These are phyloP conservation scores for Verasper variegatus DNA, from an alignment of 2,113 vertebrate species.

Conservation along the genomic window DNA sequence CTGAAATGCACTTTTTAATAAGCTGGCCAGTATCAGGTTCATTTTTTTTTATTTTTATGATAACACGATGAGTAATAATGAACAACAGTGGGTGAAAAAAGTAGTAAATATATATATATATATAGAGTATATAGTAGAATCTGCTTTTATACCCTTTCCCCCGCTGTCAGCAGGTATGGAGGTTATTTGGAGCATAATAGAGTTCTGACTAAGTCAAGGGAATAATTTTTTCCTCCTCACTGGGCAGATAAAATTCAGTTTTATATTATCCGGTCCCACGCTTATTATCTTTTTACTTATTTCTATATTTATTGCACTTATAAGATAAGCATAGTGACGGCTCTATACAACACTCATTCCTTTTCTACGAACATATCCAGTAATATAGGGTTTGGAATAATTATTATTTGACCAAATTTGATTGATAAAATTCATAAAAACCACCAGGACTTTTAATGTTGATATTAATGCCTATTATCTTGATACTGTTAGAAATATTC, in stretches of 20 bases:
- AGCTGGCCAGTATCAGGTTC: conserved; percentile 28
- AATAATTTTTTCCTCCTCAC: conserved; percentile 18
- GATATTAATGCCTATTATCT: no score
- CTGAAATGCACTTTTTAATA: conserved; percentile 53
- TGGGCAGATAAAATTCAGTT: conserved; percentile 21
- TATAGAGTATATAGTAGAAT: conserved; percentile 7
- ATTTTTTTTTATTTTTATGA: conserved; percentile 38
- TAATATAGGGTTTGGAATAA: background rate
- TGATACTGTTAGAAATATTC: no score
- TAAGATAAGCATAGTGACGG: background rate
- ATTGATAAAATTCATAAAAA: no score
- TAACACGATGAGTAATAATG: conserved; percentile 39
- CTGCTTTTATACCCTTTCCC: background rate
- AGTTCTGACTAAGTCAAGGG: conserved; percentile 49
- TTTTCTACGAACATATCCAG: no score
- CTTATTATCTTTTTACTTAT: conserved; percentile 9
- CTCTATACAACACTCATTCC: background rate
- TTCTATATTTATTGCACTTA: background rate
- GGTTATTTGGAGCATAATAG: conserved; percentile 38
- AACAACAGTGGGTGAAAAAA: conserved; percentile 10
- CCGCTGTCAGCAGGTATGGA: conserved; percentile 30
- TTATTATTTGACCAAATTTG: no score
- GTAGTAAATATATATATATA: conserved; percentile 39
- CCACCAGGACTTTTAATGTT: no score
- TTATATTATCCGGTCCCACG: background rate